Conservation (phyloP, 1,140 invertebrate genomes). For the Aphaenogaster floridana region DNA sequence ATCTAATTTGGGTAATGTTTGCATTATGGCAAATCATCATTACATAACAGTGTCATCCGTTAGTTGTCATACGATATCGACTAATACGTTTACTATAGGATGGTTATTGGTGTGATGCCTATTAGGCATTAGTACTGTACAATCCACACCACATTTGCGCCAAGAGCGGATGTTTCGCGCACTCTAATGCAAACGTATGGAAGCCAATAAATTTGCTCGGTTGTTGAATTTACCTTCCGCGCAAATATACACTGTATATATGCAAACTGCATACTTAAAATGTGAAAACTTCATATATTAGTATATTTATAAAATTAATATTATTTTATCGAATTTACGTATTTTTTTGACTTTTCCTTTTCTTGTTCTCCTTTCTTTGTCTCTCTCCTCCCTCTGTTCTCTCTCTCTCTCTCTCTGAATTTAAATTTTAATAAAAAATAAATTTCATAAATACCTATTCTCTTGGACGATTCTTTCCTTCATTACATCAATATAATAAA, state of each 20-base stretch:
- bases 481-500: slow-evolving; percentile 6
- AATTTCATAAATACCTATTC: neutral
- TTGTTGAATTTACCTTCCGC: slow-evolving; percentile 11
- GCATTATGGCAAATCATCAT: slow-evolving; percentile 20
- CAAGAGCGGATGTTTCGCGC: slow-evolving; percentile 40
- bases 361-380: neutral
- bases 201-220: neutral
- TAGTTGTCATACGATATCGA: slow-evolving; percentile 43
- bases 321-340: neutral
- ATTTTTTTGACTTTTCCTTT: neutral
- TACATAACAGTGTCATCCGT: neutral
- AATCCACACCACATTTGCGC: slow-evolving; percentile 21
- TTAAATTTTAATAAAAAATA: neutral
- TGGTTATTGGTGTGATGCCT: slow-evolving; percentile 47
- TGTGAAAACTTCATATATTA: neutral
- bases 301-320: neutral
- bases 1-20: slow-evolving; percentile 46
- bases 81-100: slow-evolving; percentile 51
- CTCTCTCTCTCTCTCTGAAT: neutral
- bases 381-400: neutral
- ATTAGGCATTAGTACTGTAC: slow-evolving; percentile 50
- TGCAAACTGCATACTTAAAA: neutral
- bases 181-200: slow-evolving; percentile 37
- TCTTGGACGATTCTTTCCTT: neutral
- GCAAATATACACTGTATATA: neutral